These are phyloP conservation scores for Sigmodon hispidus DNA, from an alignment of 2,113 vertebrate species.

Conservation along the genomic window DNA sequence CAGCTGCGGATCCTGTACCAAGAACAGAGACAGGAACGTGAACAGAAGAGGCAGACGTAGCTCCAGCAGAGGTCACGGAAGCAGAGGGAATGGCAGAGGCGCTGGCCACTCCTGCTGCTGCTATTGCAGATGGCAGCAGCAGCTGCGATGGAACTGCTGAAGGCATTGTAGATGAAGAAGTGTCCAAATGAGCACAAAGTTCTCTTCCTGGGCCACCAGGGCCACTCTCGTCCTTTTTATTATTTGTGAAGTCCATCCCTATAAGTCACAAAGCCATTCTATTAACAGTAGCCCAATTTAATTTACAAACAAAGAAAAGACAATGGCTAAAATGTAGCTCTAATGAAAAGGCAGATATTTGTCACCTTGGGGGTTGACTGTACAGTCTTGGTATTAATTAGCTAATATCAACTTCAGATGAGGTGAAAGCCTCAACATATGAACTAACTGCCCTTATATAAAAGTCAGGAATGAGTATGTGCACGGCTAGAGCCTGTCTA, in stretches of 20 bases:
- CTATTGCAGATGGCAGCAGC: not conserved
- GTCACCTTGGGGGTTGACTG: not conserved
- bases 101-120: slow-evolving; percentile 78
- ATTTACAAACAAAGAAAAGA: not conserved
- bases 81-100: not conserved
- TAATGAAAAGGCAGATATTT: slow-evolving; percentile 11
- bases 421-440: not conserved
- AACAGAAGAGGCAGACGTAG: not conserved
- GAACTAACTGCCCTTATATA: not conserved
- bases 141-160: slow-evolving; percentile 61
- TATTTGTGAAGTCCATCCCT: slow-evolving; percentile 82
- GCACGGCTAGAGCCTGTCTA: not conserved
- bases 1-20: accelerated
- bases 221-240: slow-evolving; percentile 85
- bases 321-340: not conserved
- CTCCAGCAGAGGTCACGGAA: not conserved
- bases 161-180: not conserved
- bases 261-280: slow-evolving; percentile 24
- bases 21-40: not conserved
- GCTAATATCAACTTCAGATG: not conserved
- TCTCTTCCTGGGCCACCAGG: slow-evolving; percentile 80
- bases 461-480: not conserved
- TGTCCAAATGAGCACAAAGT: slow-evolving; percentile 84
- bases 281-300: slow-evolving; percentile 3
- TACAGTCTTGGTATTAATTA: not conserved